Evolutionary conservation across 2,888 invertebrate genomes (phyloP).

Genomic region (Acronicta alni): DNA sequence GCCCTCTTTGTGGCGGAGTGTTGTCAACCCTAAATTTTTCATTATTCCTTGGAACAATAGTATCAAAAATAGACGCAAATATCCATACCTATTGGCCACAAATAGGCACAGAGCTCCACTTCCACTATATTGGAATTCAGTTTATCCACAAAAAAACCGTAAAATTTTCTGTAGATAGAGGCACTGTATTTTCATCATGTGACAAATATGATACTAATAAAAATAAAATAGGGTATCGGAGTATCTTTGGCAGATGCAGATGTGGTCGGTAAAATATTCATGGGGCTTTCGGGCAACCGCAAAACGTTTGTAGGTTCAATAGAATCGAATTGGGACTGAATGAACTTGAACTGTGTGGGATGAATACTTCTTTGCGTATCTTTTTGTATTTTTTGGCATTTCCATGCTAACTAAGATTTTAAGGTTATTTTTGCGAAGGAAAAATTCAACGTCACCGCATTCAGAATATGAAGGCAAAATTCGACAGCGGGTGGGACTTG

Average conservation of each 20-base stretch:
- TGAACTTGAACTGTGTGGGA: constrained; percentile 28
- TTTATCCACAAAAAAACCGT: constrained; percentile 52
- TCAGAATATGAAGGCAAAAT: too few relatives aligned
- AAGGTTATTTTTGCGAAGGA: too few relatives aligned
- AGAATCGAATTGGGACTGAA: constrained; percentile 48
- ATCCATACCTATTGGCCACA: constrained; percentile 46
- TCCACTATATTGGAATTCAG: constrained; percentile 63
- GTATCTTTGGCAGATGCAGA: constrained; percentile 43
- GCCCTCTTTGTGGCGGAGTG: too few relatives aligned
- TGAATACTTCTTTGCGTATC: too few relatives aligned
- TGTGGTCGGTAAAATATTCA: constrained; percentile 52
- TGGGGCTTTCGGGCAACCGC: constrained; percentile 21
- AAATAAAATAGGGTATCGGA: constrained; percentile 58
- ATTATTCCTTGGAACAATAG: too few relatives aligned
- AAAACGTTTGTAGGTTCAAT: constrained; percentile 49
- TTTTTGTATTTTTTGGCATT: too few relatives aligned
- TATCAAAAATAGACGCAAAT: constrained; percentile 53
- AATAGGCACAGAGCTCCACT: constrained; percentile 28
- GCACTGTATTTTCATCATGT: constrained; percentile 69
- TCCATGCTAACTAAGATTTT: too few relatives aligned
- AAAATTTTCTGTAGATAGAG: constrained; percentile 63
- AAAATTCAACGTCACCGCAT: too few relatives aligned
- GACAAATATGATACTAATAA: constrained; percentile 72
- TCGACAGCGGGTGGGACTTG: too few relatives aligned
- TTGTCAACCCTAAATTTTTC: too few relatives aligned